These are phyloP conservation scores for Netelia melanura DNA, from an alignment of 2,888 invertebrate species.

Conservation along the genomic window DNA sequence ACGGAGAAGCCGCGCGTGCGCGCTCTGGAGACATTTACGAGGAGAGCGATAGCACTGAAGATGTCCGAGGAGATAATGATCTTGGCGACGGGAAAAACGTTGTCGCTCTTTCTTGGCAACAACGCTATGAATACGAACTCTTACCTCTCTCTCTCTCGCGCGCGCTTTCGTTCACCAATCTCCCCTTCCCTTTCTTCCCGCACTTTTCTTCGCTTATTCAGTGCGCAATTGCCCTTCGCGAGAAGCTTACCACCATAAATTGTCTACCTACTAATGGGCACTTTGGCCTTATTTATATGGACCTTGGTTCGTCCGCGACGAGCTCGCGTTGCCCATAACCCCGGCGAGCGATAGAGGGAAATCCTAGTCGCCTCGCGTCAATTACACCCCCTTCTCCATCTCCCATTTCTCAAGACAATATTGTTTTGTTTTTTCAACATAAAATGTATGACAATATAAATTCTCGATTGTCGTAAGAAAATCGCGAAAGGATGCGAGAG, in stretches of 20 bases:
- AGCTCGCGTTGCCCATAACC: conserved; percentile 65
- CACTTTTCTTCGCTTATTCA: conserved; percentile 45
- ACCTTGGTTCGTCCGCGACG: conserved; percentile 65
- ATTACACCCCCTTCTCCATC: conserved; percentile 29
- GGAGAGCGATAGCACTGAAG: conserved; percentile 70
- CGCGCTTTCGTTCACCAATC: neutral
- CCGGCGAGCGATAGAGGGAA: conserved; percentile 43
- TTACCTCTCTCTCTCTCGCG: conserved; percentile 1
- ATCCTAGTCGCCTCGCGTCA: conserved; percentile 55
- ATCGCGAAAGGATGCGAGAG: too few relatives aligned
- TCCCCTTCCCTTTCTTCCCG: conserved; percentile 11
- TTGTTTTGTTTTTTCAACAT: neutral
- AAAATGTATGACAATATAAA: too few relatives aligned
- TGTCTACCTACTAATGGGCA: conserved; percentile 70
- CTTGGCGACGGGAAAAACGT: conserved; percentile 71
- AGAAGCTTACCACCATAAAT: conserved; percentile 63
- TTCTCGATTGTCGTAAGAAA: too few relatives aligned
- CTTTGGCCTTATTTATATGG: conserved; percentile 70
- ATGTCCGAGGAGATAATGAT: conserved; percentile 72
- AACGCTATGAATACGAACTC: conserved; percentile 50
- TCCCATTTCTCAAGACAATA: neutral
- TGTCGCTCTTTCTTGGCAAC: conserved; percentile 71
- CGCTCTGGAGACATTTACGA: conserved; percentile 65
- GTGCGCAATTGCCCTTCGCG: conserved; percentile 61
- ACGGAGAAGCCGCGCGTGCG: conserved; percentile 31